Percentiles rank a stretch among this genome's conserved stretches.
Evolutionary conservation across 35 echinoderm and acorn worm genomes (phyloP).

Genomic region (Ophiothrix spiculata): DNA sequence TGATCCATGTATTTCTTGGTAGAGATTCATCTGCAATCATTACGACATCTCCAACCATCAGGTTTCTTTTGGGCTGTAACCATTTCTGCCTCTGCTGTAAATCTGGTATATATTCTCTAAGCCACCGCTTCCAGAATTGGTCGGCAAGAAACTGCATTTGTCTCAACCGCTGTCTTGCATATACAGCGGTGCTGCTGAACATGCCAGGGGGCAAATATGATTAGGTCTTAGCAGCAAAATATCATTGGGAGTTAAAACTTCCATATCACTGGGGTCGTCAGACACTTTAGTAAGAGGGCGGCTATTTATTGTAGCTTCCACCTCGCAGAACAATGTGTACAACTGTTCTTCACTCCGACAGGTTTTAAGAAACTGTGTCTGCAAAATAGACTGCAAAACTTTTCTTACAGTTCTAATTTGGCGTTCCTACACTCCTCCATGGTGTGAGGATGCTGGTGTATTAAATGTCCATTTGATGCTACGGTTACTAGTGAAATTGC

Average conservation of each 20-base stretch:
- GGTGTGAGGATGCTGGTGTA: constrained; percentile 28
- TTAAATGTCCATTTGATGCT: constrained; percentile 39
- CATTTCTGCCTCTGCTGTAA: constrained; percentile 45
- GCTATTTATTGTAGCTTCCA: constrained; percentile 31
- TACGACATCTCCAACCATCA: constrained; percentile 36
- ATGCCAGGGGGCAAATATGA: neutral
- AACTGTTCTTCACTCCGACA: constrained; percentile 24
- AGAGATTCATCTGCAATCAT: constrained; percentile 34
- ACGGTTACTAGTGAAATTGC: neutral
- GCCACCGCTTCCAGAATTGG: constrained; percentile 51
- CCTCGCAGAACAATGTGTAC: constrained; percentile 17
- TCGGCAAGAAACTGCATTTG: constrained; percentile 42
- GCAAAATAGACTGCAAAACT: constrained; percentile 20
- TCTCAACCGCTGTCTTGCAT: constrained; percentile 24
- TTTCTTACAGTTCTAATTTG: constrained; percentile 43
- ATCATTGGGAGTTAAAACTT: neutral
- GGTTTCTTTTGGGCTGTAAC: constrained; percentile 20
- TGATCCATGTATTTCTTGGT: constrained; percentile 10
- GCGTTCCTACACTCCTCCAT: constrained; percentile 46
- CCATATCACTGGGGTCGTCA: constrained; percentile 18
- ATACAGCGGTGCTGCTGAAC: neutral
- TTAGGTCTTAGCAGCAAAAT: constrained; percentile 15
- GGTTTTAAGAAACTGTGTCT: constrained; percentile 29
- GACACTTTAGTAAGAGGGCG: constrained; percentile 6
- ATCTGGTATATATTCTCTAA: constrained; percentile 22